phyloP scores from a whole-genome alignment of 2,888 invertebrate species.

The Brachycybe producta region DNA sequence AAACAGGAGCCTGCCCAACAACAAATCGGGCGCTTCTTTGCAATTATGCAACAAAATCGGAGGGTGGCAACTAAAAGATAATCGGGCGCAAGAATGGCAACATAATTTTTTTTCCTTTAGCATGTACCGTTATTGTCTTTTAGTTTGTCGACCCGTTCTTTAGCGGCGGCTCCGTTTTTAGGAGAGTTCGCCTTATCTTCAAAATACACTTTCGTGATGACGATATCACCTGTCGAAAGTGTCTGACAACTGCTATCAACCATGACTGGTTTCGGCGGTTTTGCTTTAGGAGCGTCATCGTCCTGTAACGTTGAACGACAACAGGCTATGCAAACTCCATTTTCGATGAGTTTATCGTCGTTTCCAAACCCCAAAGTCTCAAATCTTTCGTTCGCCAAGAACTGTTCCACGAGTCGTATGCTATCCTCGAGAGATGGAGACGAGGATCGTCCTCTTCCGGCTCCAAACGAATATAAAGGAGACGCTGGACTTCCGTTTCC shows the following conservation, averaged over 20 bases:
- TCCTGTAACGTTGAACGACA: conserved; percentile 6
- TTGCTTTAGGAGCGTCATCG: background rate
- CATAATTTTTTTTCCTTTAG: no score
- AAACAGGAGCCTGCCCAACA: no score
- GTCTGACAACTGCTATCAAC: conserved; percentile 59
- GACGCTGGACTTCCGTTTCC: conserved; percentile 8
- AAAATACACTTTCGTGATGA: conserved; percentile 45
- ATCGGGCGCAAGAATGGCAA: no score
- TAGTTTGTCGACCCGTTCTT: no score
- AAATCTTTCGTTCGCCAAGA: conserved; percentile 14
- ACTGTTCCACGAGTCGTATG: conserved; percentile 12
- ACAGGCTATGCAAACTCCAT: background rate
- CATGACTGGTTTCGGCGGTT: conserved; percentile 1
- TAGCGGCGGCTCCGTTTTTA: no score
- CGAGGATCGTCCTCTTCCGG: background rate
- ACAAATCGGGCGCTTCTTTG: no score
- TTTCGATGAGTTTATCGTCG: background rate
- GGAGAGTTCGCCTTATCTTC: conserved; percentile 19
- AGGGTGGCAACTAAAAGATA: no score
- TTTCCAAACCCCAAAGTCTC: conserved; percentile 2
- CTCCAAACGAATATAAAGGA: background rate
- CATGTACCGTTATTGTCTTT: no score
- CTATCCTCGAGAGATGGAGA: conserved; percentile 13
- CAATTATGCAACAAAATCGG: no score
- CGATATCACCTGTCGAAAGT: conserved; percentile 80